Evolutionary conservation across 2,797 vertebrate genomes (phyloP).

Genomic region (Mormyrus hasselquistii): DNA sequence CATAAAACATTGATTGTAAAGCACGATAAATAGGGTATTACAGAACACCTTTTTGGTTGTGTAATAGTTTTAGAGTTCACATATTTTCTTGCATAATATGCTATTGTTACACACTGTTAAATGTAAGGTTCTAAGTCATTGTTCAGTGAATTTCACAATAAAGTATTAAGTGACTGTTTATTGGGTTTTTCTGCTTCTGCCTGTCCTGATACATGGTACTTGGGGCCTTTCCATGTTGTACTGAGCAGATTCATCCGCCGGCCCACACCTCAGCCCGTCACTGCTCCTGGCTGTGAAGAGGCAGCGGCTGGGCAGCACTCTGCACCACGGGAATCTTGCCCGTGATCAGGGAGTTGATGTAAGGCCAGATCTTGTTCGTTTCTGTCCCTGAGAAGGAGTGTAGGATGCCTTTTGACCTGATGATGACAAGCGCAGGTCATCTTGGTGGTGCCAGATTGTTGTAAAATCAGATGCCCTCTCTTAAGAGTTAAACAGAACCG

Average conservation of each 20-base stretch:
- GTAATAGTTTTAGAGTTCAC: not conserved
- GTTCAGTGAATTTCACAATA: not conserved
- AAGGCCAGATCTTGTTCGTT: constrained; percentile 92
- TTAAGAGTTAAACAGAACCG: not conserved
- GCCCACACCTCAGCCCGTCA: constrained; percentile 32
- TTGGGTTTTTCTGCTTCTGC: not conserved
- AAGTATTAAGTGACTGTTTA: not conserved
- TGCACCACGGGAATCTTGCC: constrained; percentile 68
- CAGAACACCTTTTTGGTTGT: not conserved
- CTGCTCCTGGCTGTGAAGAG: constrained; percentile 34
- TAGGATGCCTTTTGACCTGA: constrained; percentile 80
- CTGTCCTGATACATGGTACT: not conserved
- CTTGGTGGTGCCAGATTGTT: not conserved
- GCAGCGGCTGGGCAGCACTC: constrained; percentile 44
- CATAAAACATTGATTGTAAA: constrained; percentile 10
- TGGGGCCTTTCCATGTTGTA: not conserved
- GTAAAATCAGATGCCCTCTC: not conserved
- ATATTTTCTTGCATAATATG: not conserved
- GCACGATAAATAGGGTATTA: not conserved
- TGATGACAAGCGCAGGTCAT: constrained; percentile 25
- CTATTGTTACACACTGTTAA: not conserved
- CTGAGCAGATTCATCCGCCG: not conserved
- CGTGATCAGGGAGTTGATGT: constrained; percentile 80
- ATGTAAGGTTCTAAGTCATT: not conserved
- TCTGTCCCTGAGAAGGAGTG: constrained; percentile 91